Percentiles rank a stretch among this genome's conserved stretches.
These are phyloP conservation scores for Bathybates hornii DNA, from an alignment of 2,113 vertebrate species.

Conservation along the genomic window DNA sequence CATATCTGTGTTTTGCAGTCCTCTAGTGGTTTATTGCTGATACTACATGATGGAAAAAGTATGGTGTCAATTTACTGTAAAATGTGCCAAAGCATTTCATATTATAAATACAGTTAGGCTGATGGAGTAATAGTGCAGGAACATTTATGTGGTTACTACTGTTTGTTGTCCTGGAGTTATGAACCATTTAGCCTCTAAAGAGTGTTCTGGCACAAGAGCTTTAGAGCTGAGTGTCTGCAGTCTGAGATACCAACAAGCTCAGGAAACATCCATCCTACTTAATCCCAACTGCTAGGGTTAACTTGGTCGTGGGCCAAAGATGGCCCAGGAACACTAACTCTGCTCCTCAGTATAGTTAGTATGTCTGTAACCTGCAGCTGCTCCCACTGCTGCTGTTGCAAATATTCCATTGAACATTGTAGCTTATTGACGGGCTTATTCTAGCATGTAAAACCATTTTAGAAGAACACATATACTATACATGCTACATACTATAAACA, in stretches of 20 bases:
- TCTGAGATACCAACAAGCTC: neutral
- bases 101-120: neutral
- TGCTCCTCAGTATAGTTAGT: neutral
- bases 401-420: neutral
- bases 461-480: neutral
- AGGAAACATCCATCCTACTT: neutral
- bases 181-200: neutral
- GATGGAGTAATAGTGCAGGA: neutral
- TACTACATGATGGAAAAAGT: neutral
- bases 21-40: constrained; percentile 25
- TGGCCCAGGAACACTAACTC: neutral
- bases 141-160: neutral
- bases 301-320: neutral
- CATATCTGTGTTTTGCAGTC: constrained; percentile 2
- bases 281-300: neutral
- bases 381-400: neutral
- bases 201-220: neutral
- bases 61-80: neutral
- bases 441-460: neutral
- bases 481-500: neutral
- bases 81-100: neutral
- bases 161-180: neutral
- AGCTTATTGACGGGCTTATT: neutral
- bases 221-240: neutral
- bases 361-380: neutral